Evolutionary conservation across 2,797 vertebrate species (phyloP).

Genomic region (Hoplostethus mediterraneus): DNA sequence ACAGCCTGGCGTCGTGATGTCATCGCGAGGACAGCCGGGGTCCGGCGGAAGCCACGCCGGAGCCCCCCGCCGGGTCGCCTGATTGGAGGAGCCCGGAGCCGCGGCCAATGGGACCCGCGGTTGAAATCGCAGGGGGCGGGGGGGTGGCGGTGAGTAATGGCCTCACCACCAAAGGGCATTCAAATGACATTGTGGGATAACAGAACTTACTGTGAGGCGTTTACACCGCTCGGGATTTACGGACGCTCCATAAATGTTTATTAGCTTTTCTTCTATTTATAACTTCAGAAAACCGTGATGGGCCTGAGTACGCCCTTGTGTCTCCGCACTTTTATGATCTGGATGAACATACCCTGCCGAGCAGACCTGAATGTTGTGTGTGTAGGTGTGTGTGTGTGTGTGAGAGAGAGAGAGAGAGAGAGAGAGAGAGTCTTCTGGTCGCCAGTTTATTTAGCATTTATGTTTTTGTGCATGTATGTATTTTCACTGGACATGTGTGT

Average conservation of each 20-base stretch:
- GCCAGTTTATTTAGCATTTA: conserved; percentile 23
- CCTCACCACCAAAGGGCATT: conserved; percentile 77
- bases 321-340: conserved; percentile 81
- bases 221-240: conserved; percentile 83
- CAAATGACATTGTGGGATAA: conserved; percentile 84
- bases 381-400: conserved; percentile 22
- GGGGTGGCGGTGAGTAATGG: conserved; percentile 74
- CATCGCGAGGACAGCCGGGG: conserved; percentile 52
- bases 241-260: conserved; percentile 86
- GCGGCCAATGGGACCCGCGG: conserved; percentile 57
- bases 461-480: conserved; percentile 44
- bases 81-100: conserved; percentile 62
- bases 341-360: conserved; percentile 66
- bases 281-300: conserved; percentile 83
- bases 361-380: conserved; percentile 66
- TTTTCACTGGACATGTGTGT: conserved; percentile 48
- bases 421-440: not conserved
- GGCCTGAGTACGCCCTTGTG: conserved; percentile 69
- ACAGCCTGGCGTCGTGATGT: conserved; percentile 64
- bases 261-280: conserved; percentile 87
- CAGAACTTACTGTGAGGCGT: conserved; percentile 83
- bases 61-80: conserved; percentile 30
- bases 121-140: conserved; percentile 41
- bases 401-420: not conserved
- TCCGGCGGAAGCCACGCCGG: conserved; percentile 36